Base-by-base conservation (phyloP, 2,797 vertebrate species). In the Coendou prehensilis region DNA sequence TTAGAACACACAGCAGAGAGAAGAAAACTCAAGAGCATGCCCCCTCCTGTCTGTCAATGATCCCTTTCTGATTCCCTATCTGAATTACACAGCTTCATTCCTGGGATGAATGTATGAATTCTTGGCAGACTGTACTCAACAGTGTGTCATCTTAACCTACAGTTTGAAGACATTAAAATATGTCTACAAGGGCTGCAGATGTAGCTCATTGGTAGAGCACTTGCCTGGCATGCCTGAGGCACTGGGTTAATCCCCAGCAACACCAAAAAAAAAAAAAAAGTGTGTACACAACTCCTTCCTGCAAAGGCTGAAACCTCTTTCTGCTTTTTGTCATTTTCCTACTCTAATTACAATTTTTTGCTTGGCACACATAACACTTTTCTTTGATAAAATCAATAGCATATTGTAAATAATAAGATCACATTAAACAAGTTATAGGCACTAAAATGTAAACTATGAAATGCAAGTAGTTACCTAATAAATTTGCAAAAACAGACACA, bases 381-480 rank as follows among this genome's bases (percentile, higher is more conserved):
- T 78, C 69, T 95, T 81, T 50, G 91, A 89, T 79, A 61, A 95
- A 64, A 69, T 64, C n/a, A 52, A 76, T 63, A 50, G 22, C 28
- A 93, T 89, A 33, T 28, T 83, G 14, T 52, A 57, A 79, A 84
- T 84, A 92, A 28, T 63, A 89, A 84, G 45, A 64, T n/a, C 22
- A 33, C 45, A 64, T 45, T 20, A 37, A 83, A 57, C n/a, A 71
- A 41, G 54, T 41, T 71, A 64, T 56, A 59, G 23, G 28, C 20
- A 28, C 9, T 78, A 59, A 91, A 73, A 87, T 78, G 54, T 41
- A 67, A 78, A 79, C n/a, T 71, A 7, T 57, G 79, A 71, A 79
- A 71, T 61, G 37, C 2, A 82, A 89, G 22, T 61, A 84, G 14
- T 82, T 84, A 78, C 67, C 52, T 92, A 69, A 67, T 76, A 76